Percentiles rank a stretch among this genome's conserved stretches.
Evolutionary conservation across 2,113 vertebrate species (phyloP).

Genomic region (Ondatra zibethicus): DNA sequence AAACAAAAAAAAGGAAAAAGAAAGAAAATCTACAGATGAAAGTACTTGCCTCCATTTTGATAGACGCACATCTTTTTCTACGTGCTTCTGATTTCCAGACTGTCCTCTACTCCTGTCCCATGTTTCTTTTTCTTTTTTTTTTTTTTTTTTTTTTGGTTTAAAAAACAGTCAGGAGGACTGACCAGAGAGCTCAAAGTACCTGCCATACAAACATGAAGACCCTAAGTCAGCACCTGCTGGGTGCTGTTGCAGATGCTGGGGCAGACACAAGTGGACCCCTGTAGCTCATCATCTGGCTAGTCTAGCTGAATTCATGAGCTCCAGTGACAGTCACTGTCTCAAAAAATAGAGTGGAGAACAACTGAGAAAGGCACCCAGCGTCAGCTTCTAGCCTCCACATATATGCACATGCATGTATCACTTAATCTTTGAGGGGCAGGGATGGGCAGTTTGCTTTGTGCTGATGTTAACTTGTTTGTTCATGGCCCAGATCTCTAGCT

Average conservation of each 20-base stretch:
- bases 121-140: neutral
- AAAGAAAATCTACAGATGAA: neutral
- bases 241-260: too few species aligned
- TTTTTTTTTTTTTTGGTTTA: neutral
- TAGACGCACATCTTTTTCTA: neutral
- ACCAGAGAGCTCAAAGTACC: neutral
- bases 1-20: neutral
- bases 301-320: neutral
- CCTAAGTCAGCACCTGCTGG: too few species aligned
- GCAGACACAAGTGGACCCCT: neutral
- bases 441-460: neutral
- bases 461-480: neutral
- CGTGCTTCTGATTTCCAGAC: neutral
- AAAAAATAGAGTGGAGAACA: neutral
- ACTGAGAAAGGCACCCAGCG: neutral
- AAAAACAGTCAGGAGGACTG: neutral
- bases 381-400: too few species aligned
- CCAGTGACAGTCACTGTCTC: neutral
- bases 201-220: neutral
- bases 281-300: neutral
- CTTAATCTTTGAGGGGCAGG: neutral
- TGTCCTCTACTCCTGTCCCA: neutral
- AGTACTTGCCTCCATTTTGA: neutral
- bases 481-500: neutral
- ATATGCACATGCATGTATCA: too few species aligned